A percentile compares a stretch with the other conserved stretches of the same genome.
Conservation (phyloP, 2,113 vertebrate genomes). For the Pristiophorus japonicus region DNA sequence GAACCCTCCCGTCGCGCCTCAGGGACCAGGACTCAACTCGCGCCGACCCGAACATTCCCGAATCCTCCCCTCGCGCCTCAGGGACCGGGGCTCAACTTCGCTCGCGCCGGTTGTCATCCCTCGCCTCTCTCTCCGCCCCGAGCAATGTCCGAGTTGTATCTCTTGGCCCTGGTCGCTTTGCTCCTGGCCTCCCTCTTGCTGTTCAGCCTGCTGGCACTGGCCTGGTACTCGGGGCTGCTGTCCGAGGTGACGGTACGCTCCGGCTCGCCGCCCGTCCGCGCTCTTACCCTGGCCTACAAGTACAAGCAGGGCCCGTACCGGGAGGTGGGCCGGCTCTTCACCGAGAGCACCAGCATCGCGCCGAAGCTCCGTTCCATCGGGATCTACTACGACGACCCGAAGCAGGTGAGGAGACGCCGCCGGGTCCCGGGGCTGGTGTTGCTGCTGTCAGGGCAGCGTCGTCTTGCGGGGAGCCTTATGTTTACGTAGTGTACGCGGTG, state of each 20-base stretch:
- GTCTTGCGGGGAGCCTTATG: too few relatives aligned
- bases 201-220: slow-evolving; percentile 62
- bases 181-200: slow-evolving; percentile 60
- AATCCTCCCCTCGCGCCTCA: background rate
- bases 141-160: slow-evolving; percentile 66
- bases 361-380: slow-evolving; percentile 69
- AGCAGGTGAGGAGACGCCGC: slow-evolving; percentile 63
- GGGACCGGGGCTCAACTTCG: too few relatives aligned
- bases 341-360: slow-evolving; percentile 70
- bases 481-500: background rate
- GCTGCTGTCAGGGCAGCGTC: too few relatives aligned
- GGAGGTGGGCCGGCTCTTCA: slow-evolving; percentile 66
- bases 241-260: slow-evolving; percentile 66
- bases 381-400: slow-evolving; percentile 80
- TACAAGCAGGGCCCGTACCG: slow-evolving; percentile 67
- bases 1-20: too few relatives aligned
- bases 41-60: too few relatives aligned
- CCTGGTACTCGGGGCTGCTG: slow-evolving; percentile 73
- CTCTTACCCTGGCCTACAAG: slow-evolving; percentile 77
- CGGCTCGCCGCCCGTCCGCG: slow-evolving; percentile 70
- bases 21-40: too few relatives aligned
- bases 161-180: slow-evolving; percentile 55
- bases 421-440: background rate
- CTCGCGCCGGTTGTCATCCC: background rate
- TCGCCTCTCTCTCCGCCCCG: background rate